Evolutionary conservation across 1,140 invertebrate species (phyloP).

Genomic region (Harpegnathos saltator): DNA sequence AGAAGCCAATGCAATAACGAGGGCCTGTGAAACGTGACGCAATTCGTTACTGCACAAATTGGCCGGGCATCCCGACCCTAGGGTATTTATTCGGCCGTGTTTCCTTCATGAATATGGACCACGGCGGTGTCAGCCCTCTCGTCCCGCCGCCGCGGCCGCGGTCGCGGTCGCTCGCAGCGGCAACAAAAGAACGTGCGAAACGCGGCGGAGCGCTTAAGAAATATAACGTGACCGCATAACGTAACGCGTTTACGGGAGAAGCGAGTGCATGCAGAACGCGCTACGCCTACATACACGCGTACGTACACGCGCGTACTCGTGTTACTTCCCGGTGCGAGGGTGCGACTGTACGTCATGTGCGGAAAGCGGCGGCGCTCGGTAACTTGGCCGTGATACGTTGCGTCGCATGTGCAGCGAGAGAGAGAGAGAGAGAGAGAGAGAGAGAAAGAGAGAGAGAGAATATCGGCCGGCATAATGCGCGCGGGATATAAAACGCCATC

Average conservation of each 20-base stretch:
- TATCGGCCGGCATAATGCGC: background rate
- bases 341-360: background rate
- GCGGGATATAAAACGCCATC: background rate
- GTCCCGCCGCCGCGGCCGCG: background rate
- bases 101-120: conserved; percentile 68
- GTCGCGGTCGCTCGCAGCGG: background rate
- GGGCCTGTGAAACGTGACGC: background rate
- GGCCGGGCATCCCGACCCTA: background rate
- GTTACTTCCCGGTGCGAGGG: background rate
- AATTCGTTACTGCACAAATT: conserved; percentile 61
- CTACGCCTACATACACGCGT: background rate
- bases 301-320: background rate
- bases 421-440: no score
- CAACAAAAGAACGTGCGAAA: conserved; percentile 39
- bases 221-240: conserved; percentile 23
- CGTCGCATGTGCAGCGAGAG: background rate
- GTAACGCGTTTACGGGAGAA: conserved; percentile 25
- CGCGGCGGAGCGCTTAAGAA: conserved; percentile 36
- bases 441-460: no score
- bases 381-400: background rate
- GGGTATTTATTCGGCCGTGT: conserved; percentile 45
- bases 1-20: conserved; percentile 13
- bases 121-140: conserved; percentile 6
- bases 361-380: background rate
- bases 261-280: background rate